phyloP scores from a whole-genome alignment of 2,113 vertebrate genomes.

The Nyctereutes procyonoides region DNA sequence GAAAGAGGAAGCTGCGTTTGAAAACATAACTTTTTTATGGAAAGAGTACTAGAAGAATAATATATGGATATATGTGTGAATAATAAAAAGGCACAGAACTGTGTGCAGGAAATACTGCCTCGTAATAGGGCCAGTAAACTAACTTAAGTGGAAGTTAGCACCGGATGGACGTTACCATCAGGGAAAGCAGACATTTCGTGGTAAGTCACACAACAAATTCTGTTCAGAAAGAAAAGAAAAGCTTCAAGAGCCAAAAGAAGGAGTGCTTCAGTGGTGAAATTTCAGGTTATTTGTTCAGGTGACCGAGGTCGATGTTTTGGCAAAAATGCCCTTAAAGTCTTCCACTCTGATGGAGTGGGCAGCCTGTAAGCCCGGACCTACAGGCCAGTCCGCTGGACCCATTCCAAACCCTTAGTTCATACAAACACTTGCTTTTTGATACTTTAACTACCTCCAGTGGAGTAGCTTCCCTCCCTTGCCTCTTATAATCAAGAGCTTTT shows the following conservation, averaged over 20 bases:
- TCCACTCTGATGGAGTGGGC: background rate
- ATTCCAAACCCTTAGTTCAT: background rate
- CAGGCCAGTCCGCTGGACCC: no score
- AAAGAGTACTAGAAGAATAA: background rate
- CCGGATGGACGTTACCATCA: background rate
- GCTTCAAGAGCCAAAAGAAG: background rate
- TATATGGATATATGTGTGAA: background rate
- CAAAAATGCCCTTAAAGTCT: background rate
- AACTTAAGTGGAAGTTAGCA: background rate
- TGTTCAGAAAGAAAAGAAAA: background rate
- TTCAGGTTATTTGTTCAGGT: background rate
- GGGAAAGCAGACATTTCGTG: background rate
- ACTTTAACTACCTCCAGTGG: background rate
- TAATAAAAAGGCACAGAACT: conserved; percentile 50
- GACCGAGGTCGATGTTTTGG: background rate
- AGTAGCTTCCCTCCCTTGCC: background rate
- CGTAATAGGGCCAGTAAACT: conserved; percentile 28
- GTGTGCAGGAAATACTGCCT: background rate
- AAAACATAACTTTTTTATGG: background rate
- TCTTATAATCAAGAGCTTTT: background rate
- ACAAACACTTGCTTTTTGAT: background rate
- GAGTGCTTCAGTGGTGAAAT: background rate
- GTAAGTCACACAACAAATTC: background rate
- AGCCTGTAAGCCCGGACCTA: background rate
- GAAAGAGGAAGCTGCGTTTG: background rate